Percentiles rank a stretch among this genome's conserved stretches.
These are phyloP conservation scores for Bubo blakistoni DNA, from an alignment of 2,113 vertebrate genomes.

Conservation along the genomic window DNA sequence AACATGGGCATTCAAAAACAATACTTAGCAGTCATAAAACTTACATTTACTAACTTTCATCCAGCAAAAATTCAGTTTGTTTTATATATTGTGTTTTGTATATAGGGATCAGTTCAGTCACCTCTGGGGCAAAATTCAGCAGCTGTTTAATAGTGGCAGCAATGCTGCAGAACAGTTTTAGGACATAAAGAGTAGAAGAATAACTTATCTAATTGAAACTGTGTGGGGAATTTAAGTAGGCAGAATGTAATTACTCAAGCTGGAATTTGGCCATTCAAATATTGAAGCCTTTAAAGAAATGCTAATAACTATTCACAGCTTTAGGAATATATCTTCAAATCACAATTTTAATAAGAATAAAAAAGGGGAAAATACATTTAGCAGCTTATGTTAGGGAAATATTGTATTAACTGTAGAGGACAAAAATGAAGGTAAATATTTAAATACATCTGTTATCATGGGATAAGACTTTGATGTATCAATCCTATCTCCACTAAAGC, in stretches of 20 bases:
- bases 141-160: slow-evolving; percentile 50
- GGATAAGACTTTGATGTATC: slow-evolving; percentile 46
- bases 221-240: slow-evolving; percentile 58
- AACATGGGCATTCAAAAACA: not conserved
- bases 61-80: not conserved
- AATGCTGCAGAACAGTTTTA: slow-evolving; percentile 32
- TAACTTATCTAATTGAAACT: slow-evolving; percentile 59
- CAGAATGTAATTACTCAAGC: slow-evolving; percentile 62
- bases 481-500: slow-evolving; percentile 28
- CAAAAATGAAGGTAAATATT: slow-evolving; percentile 63
- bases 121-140: slow-evolving; percentile 47
- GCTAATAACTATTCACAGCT: slow-evolving; percentile 59
- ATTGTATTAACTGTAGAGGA: slow-evolving; percentile 43
- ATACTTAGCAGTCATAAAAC: not conserved
- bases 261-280: slow-evolving; percentile 61
- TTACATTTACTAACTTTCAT: not conserved
- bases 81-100: not conserved
- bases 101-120: not conserved
- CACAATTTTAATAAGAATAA: slow-evolving; percentile 53
- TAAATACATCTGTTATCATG: slow-evolving; percentile 48
- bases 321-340: slow-evolving; percentile 58
- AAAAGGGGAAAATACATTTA: slow-evolving; percentile 21
- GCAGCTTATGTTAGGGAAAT: slow-evolving; percentile 7
- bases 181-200: slow-evolving; percentile 42
- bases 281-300: slow-evolving; percentile 54